A percentile compares a stretch with the other conserved stretches of the same genome.
Conservation (phyloP, 2,888 invertebrate genomes). For the Drosophila leonis region DNA sequence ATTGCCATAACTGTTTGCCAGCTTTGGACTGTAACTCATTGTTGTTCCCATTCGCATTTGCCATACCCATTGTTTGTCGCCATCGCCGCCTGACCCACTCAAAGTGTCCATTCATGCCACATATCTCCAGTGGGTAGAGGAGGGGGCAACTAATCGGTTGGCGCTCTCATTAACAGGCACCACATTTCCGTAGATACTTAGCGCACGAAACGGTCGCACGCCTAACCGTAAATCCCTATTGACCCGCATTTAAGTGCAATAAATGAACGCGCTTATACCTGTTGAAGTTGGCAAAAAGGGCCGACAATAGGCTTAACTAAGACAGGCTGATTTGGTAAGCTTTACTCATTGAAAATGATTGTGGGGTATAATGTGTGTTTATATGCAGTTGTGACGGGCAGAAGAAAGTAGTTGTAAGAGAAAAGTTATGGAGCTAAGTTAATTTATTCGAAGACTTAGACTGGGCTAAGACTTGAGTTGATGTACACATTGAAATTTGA, state of each 20-base stretch:
- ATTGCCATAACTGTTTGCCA: slow-evolving; percentile 53
- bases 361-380: neutral
- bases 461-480: neutral
- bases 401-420: neutral
- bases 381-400: neutral
- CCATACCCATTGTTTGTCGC: slow-evolving; percentile 46
- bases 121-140: neutral
- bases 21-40: slow-evolving; percentile 51
- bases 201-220: slow-evolving; percentile 41
- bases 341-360: neutral
- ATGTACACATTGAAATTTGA: neutral
- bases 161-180: slow-evolving; percentile 51
- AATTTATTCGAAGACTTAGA: neutral
- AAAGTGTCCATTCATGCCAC: slow-evolving; percentile 52
- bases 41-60: slow-evolving; percentile 49
- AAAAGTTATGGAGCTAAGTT: neutral
- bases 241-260: slow-evolving; percentile 62
- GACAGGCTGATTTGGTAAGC: slow-evolving; percentile 1
- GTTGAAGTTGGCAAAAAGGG: slow-evolving; percentile 23
- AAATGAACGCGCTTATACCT: slow-evolving; percentile 27
- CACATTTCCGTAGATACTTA: slow-evolving; percentile 73
- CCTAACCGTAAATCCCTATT: slow-evolving; percentile 76
- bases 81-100: slow-evolving; percentile 58
- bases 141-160: slow-evolving; percentile 47
- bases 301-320: slow-evolving; percentile 10